A percentile compares a stretch with the other conserved stretches of the same genome.
phyloP scores from a whole-genome alignment of 2,888 invertebrate genomes.

The Andrena bicolor region DNA sequence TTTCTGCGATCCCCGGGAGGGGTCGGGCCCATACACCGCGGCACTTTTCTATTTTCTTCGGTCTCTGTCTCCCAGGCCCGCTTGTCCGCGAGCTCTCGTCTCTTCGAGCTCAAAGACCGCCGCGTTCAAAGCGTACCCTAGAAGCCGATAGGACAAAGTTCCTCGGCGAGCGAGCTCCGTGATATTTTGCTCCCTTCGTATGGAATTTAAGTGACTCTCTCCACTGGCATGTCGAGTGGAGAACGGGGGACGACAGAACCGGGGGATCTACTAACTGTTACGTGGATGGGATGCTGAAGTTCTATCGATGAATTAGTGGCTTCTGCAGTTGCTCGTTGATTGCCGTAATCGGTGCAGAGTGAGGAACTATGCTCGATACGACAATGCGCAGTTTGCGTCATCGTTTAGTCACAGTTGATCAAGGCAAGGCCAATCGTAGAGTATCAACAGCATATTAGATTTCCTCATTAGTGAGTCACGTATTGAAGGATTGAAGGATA shows the following conservation, averaged over 20 bases:
- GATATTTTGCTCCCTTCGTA: too few relatives aligned
- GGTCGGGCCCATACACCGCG: not conserved
- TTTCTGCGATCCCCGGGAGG: constrained; percentile 38
- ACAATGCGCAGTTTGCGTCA: too few relatives aligned
- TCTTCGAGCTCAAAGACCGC: constrained; percentile 26
- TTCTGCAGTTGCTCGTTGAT: constrained; percentile 13
- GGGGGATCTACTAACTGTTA: not conserved
- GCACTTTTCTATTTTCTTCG: constrained; percentile 47
- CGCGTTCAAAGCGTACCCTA: not conserved
- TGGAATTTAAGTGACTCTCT: too few relatives aligned
- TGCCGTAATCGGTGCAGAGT: not conserved
- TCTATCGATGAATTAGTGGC: not conserved
- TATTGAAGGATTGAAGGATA: not conserved
- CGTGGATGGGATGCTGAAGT: not conserved
- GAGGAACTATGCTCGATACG: not conserved
- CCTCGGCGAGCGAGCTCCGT: constrained; percentile 1
- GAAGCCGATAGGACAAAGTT: constrained; percentile 10
- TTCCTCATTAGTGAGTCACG: too few relatives aligned
- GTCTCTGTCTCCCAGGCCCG: not conserved
- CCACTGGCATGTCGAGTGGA: too few relatives aligned
- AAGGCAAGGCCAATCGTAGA: too few relatives aligned
- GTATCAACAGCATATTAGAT: too few relatives aligned
- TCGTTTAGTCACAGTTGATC: too few relatives aligned
- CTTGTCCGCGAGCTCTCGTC: not conserved
- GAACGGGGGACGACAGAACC: too few relatives aligned